Evolutionary conservation across 2,113 vertebrate species (phyloP).

Genomic region (Jacana jacana): DNA sequence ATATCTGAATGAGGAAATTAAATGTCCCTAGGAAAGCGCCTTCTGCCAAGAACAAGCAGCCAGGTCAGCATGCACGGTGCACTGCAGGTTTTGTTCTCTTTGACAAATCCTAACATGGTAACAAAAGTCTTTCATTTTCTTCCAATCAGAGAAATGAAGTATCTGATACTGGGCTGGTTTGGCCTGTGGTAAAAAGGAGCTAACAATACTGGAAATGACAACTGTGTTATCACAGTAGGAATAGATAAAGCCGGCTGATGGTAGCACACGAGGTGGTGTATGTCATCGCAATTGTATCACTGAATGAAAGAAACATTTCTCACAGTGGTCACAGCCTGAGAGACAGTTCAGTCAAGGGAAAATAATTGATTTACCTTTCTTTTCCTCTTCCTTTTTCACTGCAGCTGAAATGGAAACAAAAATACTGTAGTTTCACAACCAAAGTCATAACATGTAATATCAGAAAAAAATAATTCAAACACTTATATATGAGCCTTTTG

Average conservation of each 20-base stretch:
- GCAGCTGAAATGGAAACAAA: constrained; percentile 52
- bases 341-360: constrained; percentile 24
- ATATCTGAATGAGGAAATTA: constrained; percentile 13
- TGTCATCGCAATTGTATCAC: not conserved
- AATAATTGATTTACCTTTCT: constrained; percentile 61
- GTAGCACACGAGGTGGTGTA: not conserved
- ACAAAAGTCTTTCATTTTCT: constrained; percentile 23
- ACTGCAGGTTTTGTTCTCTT: not conserved
- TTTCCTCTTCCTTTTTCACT: constrained; percentile 43
- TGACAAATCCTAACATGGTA: not conserved
- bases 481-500: not conserved
- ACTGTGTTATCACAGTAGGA: constrained; percentile 14
- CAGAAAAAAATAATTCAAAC: not conserved
- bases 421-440: not conserved
- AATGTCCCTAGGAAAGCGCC: not conserved
- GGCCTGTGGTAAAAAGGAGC: not conserved
- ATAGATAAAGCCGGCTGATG: not conserved
- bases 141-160: not conserved
- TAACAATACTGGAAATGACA: constrained; percentile 24
- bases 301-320: constrained; percentile 17
- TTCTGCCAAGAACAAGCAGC: not conserved
- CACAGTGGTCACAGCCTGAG: not conserved
- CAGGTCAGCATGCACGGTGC: not conserved
- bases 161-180: not conserved
- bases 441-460: not conserved